Evolutionary conservation across 2,888 invertebrate species (phyloP), one percentile per base, ranked within the genome.

Genomic region (Hyalella azteca): DNA sequence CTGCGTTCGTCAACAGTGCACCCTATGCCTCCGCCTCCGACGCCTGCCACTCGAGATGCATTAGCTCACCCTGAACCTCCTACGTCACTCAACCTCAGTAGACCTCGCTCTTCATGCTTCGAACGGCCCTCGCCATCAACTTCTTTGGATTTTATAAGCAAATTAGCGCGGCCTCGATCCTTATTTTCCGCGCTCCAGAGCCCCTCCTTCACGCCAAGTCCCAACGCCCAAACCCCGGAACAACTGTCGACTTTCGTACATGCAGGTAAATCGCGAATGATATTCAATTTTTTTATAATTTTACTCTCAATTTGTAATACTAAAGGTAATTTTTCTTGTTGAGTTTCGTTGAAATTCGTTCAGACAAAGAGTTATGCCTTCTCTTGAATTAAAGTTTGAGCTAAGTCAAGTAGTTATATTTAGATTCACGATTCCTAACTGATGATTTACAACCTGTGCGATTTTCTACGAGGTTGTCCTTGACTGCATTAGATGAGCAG

Each of bases 61-160:
- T n/a, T n/a, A n/a, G 15, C 19, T 15, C 22, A 15, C 66, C 19
- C 29, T 1, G 66, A 7, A 15, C 36, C 36, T 32, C 66, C 36
- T 11, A 36, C 15, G n/a, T 36, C 36, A 19, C 66, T 66, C 13
- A 32, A 66, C 66, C 29, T 22, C 36, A 36, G 36, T 9, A 32
- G 66, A 4, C 66, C 66, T 32, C 66, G 66, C 29, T 66, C 66
- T 22, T 66, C 66, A n/a, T 66, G 66, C 39, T 66, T 66, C 4
- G 66, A 66, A 19, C 22, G 66, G 36, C 36, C 36, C 29, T 66
- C 66, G 19, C 66, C 66, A n/a, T 66, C 66, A 36, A 36, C 66
- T 32, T 15, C 66, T 36, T 66, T 19, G 19, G 66, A 66, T 29
- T 66, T 66, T 7, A 36, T 29, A 29, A 32, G 39, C 32, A 66